These are phyloP conservation scores for Ectemnius cavifrons DNA, from an alignment of 2,888 invertebrate genomes.

Conservation along the genomic window DNA sequence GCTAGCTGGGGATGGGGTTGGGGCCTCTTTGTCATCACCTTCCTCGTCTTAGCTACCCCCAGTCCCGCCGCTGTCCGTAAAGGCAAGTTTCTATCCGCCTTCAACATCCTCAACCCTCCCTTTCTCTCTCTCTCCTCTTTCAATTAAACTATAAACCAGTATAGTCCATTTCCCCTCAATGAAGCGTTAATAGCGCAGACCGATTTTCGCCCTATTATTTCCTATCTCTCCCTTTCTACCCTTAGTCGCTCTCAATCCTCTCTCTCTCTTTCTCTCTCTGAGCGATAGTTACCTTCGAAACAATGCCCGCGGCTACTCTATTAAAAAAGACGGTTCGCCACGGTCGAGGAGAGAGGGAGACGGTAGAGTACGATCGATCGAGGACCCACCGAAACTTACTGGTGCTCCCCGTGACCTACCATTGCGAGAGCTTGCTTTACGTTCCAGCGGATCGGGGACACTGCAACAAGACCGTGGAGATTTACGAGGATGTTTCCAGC, in stretches of 20 bases:
- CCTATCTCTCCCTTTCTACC: no score
- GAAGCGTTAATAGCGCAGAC: no score
- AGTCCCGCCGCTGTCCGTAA: slow-evolving; percentile 75
- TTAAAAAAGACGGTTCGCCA: slow-evolving; percentile 1
- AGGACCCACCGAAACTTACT: slow-evolving; percentile 4
- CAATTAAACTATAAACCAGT: no score
- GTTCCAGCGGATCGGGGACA: slow-evolving; percentile 86
- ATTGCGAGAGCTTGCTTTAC: background rate
- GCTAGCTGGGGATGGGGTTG: slow-evolving; percentile 61
- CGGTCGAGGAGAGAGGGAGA: background rate
- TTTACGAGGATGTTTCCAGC: slow-evolving; percentile 94
- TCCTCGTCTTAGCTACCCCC: slow-evolving; percentile 73
- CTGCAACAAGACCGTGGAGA: slow-evolving; percentile 96
- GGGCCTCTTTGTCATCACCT: slow-evolving; percentile 70
- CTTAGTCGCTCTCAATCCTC: no score
- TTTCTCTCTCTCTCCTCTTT: slow-evolving; percentile 7
- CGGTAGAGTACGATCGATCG: slow-evolving; percentile 6
- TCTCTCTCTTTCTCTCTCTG: background rate
- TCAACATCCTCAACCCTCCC: background rate
- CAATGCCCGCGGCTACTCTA: no score
- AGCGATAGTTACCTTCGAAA: background rate
- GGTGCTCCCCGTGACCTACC: slow-evolving; percentile 1
- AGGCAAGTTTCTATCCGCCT: slow-evolving; percentile 62
- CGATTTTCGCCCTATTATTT: no score
- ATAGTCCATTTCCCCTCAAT: no score